Evolutionary conservation across 1,140 invertebrate species (phyloP), one percentile per base, ranked within the genome.

Genomic region (Formica exsecta): DNA sequence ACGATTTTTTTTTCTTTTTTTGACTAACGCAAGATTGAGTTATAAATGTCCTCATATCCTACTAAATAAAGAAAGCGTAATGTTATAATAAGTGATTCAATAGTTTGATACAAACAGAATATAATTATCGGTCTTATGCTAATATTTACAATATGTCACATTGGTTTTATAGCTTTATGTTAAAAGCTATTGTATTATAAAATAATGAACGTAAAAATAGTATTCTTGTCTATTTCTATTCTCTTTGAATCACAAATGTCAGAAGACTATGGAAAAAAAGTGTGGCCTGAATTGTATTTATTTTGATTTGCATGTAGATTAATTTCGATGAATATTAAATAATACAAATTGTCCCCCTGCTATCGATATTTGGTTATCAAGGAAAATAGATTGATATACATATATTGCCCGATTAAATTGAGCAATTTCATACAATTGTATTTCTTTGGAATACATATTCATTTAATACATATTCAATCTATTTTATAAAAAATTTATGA

Each of bases 121-220:
- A 87, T 65, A 81, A 86, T 57, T 89, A 90, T 90, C 19, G 61
- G 32, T 65, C 79, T 91, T 91, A 90, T n/a, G 11, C 80, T 91
- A 90, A 76, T 91, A 90, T 91, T 77, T 91, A 91, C 90, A 91
- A 70, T 91, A 91, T 91, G 80, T 90, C 89, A 91, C 90, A 91
- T 86, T 44, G 19, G 48, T 70, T 86, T 86, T 65, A 25, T 51
- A 65, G 11, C 4, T 75, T 65, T 74, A 88, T 38, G 25, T 83
- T 90, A 90, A 59, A 89, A 90, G 89, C 88, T 90, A 85, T 89
- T 61, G 29, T 89, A 90, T 57, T 76, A 44, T 89, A 90, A 90
- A 85, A 71, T 81, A 90, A 87, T 76, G 25, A 90, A 90, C 89
- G 68, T 41, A 90, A 90, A 87, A 85, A 81, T 86, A 90, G 62